phyloP scores from a whole-genome alignment of 2,888 invertebrate species.

The Stenoptilia bipunctidactyla region DNA sequence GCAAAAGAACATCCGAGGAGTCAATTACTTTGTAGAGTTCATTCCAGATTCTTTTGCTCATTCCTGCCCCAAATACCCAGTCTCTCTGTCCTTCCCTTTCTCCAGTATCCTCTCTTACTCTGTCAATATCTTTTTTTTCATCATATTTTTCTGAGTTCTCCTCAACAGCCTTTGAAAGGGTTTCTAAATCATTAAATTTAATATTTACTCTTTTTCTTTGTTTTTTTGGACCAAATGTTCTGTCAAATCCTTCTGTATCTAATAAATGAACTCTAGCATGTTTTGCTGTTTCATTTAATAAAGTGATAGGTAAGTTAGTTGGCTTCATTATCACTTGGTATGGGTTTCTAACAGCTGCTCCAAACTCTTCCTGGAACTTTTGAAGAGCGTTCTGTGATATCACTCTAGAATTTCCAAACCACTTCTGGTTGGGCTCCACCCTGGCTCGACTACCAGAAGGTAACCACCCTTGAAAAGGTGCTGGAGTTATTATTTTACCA shows the following conservation, averaged over 20 bases:
- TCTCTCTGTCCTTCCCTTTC: slow-evolving; percentile 86
- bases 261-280: slow-evolving; percentile 93
- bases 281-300: slow-evolving; percentile 93
- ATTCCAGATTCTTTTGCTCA: slow-evolving; percentile 98
- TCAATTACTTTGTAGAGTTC: slow-evolving; percentile 99
- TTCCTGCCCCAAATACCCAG: slow-evolving; percentile 95
- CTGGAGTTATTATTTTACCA: slow-evolving; percentile 93
- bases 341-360: slow-evolving; percentile 94
- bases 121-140: slow-evolving; percentile 84
- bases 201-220: slow-evolving; percentile 91
- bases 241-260: slow-evolving; percentile 94
- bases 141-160: slow-evolving; percentile 83
- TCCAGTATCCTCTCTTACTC: slow-evolving; percentile 85
- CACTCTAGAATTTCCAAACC: slow-evolving; percentile 99
- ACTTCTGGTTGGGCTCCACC: slow-evolving; percentile 97
- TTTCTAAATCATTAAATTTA: slow-evolving; percentile 80
- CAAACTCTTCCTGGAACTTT: slow-evolving; percentile 94
- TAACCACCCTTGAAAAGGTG: slow-evolving; percentile 94
- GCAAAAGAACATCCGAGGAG: slow-evolving; percentile 96
- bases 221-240: slow-evolving; percentile 95
- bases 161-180: slow-evolving; percentile 80
- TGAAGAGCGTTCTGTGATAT: slow-evolving; percentile 92
- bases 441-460: slow-evolving; percentile 91
- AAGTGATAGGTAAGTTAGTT: slow-evolving; percentile 92
- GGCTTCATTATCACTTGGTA: slow-evolving; percentile 98